Percentiles rank a stretch among this genome's conserved stretches.
phyloP scores from a whole-genome alignment of 2,888 invertebrate genomes.

The Orthosia gothica region DNA sequence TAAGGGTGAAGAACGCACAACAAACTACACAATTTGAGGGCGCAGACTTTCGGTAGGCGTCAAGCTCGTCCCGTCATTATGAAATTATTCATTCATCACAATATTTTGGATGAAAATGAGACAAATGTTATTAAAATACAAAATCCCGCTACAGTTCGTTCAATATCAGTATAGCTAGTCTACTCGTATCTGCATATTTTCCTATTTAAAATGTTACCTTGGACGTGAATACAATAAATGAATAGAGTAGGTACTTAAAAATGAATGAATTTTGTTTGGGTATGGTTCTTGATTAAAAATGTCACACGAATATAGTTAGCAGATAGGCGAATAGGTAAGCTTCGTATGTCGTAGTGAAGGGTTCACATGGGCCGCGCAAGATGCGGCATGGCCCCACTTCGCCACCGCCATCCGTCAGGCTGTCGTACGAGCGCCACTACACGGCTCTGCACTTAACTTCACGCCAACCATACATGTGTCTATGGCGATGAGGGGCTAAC shows the following conservation, averaged over 20 bases:
- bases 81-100: no score
- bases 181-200: no score
- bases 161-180: no score
- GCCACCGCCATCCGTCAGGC: conserved; percentile 88
- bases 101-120: no score
- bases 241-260: no score
- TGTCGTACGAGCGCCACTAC: conserved; percentile 83
- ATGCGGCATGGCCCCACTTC: conserved; percentile 76
- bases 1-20: no score
- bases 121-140: no score
- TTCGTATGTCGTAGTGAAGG: conserved; percentile 71
- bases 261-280: no score
- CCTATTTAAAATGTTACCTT: not conserved
- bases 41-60: no score
- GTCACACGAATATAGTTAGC: conserved; percentile 41
- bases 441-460: conserved; percentile 88
- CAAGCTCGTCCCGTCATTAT: no score
- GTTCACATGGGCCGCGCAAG: conserved; percentile 74
- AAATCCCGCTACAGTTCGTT: no score
- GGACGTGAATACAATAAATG: not conserved
- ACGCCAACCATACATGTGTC: conserved; percentile 85
- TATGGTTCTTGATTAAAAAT: conserved; percentile 15
- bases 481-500: conserved; percentile 83
- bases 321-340: conserved; percentile 49
- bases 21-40: no score